phyloP scores from a whole-genome alignment of 2,113 vertebrate genomes.

The Macquaria ambigua region DNA sequence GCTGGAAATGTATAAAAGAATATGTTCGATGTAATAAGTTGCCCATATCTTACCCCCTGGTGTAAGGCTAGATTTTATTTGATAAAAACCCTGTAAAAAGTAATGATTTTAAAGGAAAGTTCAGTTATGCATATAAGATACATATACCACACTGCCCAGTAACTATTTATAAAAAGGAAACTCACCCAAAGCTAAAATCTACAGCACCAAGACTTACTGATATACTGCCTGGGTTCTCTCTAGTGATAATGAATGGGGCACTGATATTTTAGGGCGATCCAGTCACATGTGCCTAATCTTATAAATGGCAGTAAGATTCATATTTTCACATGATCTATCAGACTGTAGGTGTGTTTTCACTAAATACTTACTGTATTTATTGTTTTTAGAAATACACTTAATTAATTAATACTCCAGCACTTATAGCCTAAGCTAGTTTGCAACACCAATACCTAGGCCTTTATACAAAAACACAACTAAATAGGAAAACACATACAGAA shows the following conservation, averaged over 20 bases:
- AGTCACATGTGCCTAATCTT: neutral
- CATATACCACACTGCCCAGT: neutral
- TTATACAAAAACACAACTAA: neutral
- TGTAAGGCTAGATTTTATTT: constrained; percentile 45
- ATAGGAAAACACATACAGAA: neutral
- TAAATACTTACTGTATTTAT: neutral
- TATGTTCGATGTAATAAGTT: constrained; percentile 39
- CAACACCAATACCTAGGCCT: neutral
- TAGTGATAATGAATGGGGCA: neutral
- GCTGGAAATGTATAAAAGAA: constrained; percentile 30
- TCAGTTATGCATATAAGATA: constrained; percentile 36
- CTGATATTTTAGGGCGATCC: neutral
- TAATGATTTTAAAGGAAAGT: constrained; percentile 11
- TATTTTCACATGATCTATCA: neutral
- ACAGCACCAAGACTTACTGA: neutral
- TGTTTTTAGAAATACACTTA: neutral
- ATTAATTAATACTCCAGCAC: neutral
- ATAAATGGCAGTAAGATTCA: neutral
- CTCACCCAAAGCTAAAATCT: constrained; percentile 19
- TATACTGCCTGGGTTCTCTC: neutral
- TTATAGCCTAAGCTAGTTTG: neutral
- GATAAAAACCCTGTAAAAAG: constrained; percentile 37
- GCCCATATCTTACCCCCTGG: constrained; percentile 40
- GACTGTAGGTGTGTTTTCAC: neutral
- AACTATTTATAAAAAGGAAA: constrained; percentile 30